Evolutionary conservation across 2,797 vertebrate species (phyloP), one percentile per base, ranked within the genome.

Genomic region (Cirrhinus mrigala): DNA sequence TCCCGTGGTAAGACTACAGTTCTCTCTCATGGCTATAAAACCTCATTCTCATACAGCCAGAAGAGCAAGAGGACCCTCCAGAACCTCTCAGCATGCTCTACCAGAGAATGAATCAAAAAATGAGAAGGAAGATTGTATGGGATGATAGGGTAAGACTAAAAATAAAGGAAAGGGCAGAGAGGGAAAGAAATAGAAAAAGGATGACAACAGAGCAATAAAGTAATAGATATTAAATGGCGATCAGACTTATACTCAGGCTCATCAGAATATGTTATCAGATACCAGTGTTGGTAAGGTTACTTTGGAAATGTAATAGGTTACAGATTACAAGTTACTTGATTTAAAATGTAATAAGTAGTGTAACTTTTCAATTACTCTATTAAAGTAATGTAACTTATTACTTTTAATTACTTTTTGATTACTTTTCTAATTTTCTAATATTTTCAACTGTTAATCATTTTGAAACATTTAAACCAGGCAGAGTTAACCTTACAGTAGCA

Each of bases 181-280:
- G 54, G 44, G 87, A 84, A 70, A 79, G 58, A 79, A 64, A 22
- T 77, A 33, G 73, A 79, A 48, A 73, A 85, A 48, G 56, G 40
- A 68, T 83, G 29, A 60, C 33, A 68, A 69, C 37, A 20, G 54
- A 48, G 84, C 69, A 81, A 56, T 48, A n/a, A 85, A 33, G 56
- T 86, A 79, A 69, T 77, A 64, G 54, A 70, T 18, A 82, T n/a
- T 69, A 40, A 70, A 44, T 2, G 2, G 37, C n/a, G 68, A 44
- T 20, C 68, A 70, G 68, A 10, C 44, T 46, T 9, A 46, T 46
- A 46, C 1, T 46, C 44, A 2, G 44, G 4, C 37, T 69, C 20
- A 44, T 4, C 2, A 12, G 33, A 37, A 40, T 69, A 12, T 10
- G 12, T 20, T 37, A 68, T 68, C 29, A 68, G 9, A 6, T 29